Base-by-base conservation (phyloP, 2,888 invertebrate species). In the Ophion obscuratus region DNA sequence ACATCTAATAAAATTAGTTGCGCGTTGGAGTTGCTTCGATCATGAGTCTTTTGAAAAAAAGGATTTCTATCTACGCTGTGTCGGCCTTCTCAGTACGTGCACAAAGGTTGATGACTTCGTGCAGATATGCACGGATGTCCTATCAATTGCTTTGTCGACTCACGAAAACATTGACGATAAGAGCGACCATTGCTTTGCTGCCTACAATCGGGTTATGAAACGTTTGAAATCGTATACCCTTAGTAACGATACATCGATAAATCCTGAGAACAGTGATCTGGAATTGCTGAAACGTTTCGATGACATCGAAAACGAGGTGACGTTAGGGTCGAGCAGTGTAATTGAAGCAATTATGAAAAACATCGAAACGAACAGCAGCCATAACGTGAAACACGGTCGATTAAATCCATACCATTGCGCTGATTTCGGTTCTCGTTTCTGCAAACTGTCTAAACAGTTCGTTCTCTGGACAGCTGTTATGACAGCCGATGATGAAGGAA, bases 1-100 rank as follows among this genome's bases (percentile, higher is more conserved):
- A 0, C 90, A 90, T 75, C 67, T 90, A 10, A 89, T 90, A 0
- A 88, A 88, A 47, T 44, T 86, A 6, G 85, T 91, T 9, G 70
- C 82, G 9, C 61, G 83, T 7, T 88, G 87, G 87, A 62, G 24
- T 9, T 86, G 87, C 70, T 88, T 89, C 44, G 74, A 57, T 20
- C 79, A 75, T 6, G 75, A 81, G 59, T 11, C 44, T 62, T 61
- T 62, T 0, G 62, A 59, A 9, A 68, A 86, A 2, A 88, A 89
- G 76, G 88, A 89, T 47, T 89, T 89, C 57, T 90, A 80, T 82
- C 17, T 86, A 6, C 84, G 89, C 5, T 89, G 87, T 59, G 77
- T 89, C 0, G 88, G 68, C 1, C 47, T 84, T 2, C 17, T 88
- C 2, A 79, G 73, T 5, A 67, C 11, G 20, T 78, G 83, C 31